Evolutionary conservation across 2,797 vertebrate species (phyloP), one percentile per base, ranked within the genome.

Genomic region (Acipenser ruthenus): DNA sequence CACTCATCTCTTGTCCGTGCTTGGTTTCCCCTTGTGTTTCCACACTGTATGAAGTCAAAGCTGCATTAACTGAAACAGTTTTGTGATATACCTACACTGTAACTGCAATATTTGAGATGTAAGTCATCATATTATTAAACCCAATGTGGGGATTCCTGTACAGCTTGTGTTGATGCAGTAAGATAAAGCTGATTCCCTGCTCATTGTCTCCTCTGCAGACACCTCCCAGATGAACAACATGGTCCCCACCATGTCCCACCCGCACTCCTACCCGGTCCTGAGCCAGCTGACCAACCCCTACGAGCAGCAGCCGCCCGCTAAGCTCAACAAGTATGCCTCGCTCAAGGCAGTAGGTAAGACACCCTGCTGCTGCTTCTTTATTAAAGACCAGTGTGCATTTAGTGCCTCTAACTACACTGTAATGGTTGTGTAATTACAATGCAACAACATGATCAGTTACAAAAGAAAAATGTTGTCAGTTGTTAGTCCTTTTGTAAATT

Each of bases 261-360:
- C 93, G 11, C 94, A 96, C 62, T 94, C 95, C 0, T 97, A 95
- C 68, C 94, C 95, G 49, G 92, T 82, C 68, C 87, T 98, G 82
- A 89, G 91, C 71, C 96, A 98, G 87, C 90, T 98, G 86, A 88
- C 94, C 72, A 95, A 97, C 37, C 90, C 93, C 0, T 99, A 98
- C 0, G 95, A 99, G 62, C 94, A 96, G 73, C 95, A 94, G 74
- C 93, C 93, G 0, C 89, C 91, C 0, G 91, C 91, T 77, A 97
- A 95, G 60, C 81, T 97, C 69, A 99, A 96, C 89, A 98, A 97
- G 80, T 99, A 98, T 0, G 94, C 96, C 70, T 95, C 96, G 62
- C 86, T 99, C 10, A 99, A 99, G 85, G 94, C 94, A 37, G 96
- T 98, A 0, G 96, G 96, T 99, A 88, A 97, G 95, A 80, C 1